Percentiles rank a stretch among this genome's conserved stretches.
Evolutionary conservation across 2,797 vertebrate genomes (phyloP).

Genomic region (Lagodon rhomboides): DNA sequence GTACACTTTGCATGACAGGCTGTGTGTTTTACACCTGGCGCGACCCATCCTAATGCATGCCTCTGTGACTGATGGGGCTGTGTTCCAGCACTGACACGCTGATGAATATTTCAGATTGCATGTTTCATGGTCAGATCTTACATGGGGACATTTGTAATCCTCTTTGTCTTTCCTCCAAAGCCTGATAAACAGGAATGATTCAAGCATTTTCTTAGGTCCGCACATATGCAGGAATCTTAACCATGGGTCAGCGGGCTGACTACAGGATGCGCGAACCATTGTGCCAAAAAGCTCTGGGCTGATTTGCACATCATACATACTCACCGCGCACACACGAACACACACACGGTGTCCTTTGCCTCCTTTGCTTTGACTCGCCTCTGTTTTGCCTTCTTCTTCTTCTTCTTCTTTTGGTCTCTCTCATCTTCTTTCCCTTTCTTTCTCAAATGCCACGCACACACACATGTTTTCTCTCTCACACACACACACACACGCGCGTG

Average conservation of each 20-base stretch:
- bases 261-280: conserved; percentile 50
- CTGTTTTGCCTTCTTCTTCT: conserved; percentile 26
- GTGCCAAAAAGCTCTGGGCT: conserved; percentile 72
- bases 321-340: conserved; percentile 36
- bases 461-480: background rate
- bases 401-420: conserved; percentile 24
- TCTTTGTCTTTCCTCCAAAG: conserved; percentile 25
- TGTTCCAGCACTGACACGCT: conserved; percentile 4
- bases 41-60: background rate
- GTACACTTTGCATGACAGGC: background rate
- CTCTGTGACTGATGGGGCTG: background rate
- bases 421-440: conserved; percentile 44
- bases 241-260: conserved; percentile 76
- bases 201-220: conserved; percentile 43
- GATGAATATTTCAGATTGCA: conserved; percentile 59
- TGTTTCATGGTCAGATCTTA: conserved; percentile 30
- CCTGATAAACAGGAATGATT: conserved; percentile 24
- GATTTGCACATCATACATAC: conserved; percentile 68
- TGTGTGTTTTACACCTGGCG: background rate
- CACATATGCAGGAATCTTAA: conserved; percentile 60
- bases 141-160: conserved; percentile 28
- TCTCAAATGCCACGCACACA: conserved; percentile 45
- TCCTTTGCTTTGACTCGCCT: conserved; percentile 46
- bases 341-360: conserved; percentile 53
- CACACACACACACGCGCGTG: background rate